phyloP scores from a whole-genome alignment of 2,113 vertebrate genomes.

The Nannobrachium achirus region DNA sequence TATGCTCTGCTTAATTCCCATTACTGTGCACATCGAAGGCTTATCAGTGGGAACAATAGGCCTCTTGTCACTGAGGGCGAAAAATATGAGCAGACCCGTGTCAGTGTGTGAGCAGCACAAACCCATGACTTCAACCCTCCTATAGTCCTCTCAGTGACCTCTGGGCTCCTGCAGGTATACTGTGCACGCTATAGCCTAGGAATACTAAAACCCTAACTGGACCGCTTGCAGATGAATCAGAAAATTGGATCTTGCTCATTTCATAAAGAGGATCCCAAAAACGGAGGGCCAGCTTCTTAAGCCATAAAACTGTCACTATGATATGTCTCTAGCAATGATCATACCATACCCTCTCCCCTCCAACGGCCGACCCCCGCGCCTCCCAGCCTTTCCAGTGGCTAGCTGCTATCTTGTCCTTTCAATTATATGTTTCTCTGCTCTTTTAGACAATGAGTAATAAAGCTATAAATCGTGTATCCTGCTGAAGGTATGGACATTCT shows the following conservation, averaged over 20 bases:
- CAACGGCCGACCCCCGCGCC: conserved; percentile 20
- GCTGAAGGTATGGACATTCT: conserved; percentile 74
- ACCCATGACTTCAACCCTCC: conserved; percentile 67
- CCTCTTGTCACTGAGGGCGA: conserved; percentile 68
- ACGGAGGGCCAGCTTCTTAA: conserved; percentile 41
- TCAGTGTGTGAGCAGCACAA: conserved; percentile 54
- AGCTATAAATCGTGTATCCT: conserved; percentile 74
- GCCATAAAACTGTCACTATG: conserved; percentile 75
- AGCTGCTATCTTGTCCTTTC: conserved; percentile 74
- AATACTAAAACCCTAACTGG: conserved; percentile 58
- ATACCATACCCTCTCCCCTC: conserved; percentile 39
- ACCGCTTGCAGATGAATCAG: conserved; percentile 71
- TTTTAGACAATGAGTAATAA: conserved; percentile 83
- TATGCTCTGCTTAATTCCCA: conserved; percentile 76
- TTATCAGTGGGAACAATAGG: conserved; percentile 75
- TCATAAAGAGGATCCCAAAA: conserved; percentile 61
- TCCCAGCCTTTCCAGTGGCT: conserved; percentile 24
- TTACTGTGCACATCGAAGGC: conserved; percentile 74
- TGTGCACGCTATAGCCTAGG: conserved; percentile 14
- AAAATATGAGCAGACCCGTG: conserved; percentile 66
- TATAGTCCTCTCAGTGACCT: conserved; percentile 70
- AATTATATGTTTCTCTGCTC: conserved; percentile 77
- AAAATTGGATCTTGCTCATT: conserved; percentile 77
- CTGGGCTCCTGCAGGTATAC: conserved; percentile 42
- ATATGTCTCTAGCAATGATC: conserved; percentile 68